Evolutionary conservation across 2,888 invertebrate species (phyloP).

Genomic region (Myopa tessellatipennis): DNA sequence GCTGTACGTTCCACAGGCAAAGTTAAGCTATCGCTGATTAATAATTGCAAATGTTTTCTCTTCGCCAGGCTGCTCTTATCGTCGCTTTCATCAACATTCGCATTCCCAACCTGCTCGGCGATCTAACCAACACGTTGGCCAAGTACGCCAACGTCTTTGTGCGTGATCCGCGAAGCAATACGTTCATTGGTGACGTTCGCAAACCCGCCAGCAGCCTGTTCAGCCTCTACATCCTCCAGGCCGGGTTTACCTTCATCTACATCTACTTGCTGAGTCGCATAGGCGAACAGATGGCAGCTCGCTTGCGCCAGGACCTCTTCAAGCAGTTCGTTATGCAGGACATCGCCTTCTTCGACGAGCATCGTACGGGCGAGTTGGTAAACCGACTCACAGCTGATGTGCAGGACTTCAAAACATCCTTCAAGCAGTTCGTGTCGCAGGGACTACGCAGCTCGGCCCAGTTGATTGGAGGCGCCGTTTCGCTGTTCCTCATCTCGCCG

Average conservation of each 20-base stretch:
- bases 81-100: constrained; percentile 91
- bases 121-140: constrained; percentile 82
- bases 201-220: constrained; percentile 63
- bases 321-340: constrained; percentile 84
- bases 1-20: constrained; percentile 70
- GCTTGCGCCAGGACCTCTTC: constrained; percentile 86
- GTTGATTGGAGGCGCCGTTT: constrained; percentile 71
- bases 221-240: constrained; percentile 68
- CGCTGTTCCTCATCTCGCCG: constrained; percentile 86
- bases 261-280: constrained; percentile 87
- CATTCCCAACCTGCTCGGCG: constrained; percentile 86
- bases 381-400: constrained; percentile 93
- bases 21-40: not conserved
- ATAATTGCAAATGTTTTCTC: not conserved
- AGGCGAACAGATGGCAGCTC: constrained; percentile 87
- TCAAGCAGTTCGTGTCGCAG: constrained; percentile 93
- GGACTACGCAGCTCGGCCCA: constrained; percentile 89
- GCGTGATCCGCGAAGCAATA: constrained; percentile 62
- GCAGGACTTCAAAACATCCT: constrained; percentile 97
- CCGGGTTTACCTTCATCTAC: constrained; percentile 88
- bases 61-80: constrained; percentile 82
- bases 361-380: constrained; percentile 91
- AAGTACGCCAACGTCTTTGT: constrained; percentile 70
- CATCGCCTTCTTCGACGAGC: constrained; percentile 89
- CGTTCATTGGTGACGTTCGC: constrained; percentile 64